Base-by-base conservation (phyloP, 2,888 invertebrate species). In the Chorisops tibialis region DNA sequence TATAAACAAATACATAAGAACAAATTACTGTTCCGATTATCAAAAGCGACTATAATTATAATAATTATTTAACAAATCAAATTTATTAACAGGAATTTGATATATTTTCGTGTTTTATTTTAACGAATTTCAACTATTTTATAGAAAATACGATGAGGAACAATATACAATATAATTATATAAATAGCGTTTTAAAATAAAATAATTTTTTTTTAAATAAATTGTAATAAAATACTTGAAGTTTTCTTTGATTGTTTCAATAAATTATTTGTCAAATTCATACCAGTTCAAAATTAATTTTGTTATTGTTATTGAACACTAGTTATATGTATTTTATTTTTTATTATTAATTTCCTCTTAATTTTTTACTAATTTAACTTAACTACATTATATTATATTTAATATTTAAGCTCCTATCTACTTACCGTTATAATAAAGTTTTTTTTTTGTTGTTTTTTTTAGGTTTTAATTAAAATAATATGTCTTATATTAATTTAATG, bases 391-490 rank as follows among this genome's bases (percentile, higher is more conserved):
- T 21, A 60, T 41, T 18, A 18, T 49, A 38, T 39, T 50, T 19
- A 18, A 62, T 48, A 54, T 59, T 39, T 63, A 63, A 63, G 52
- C 51, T 41, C 63, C 63, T 63, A 63, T 37, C 63, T 63, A 63
- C 63, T 63, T 63, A 63, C 63, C 60, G 21, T 56, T 43, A 11
- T 30, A 30, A 30, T 18, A 30, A 14, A 9, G 30, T 5, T 7
- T 30, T 30, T 30, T 30, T 60, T n/a, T 58, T 49, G 35, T 45
- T 59, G 51, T 35, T 11, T 39, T 47, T 59, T 21, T 14, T 59
- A 54, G 39, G 19, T 52, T 30, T 24, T 14, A 45, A 47, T 37
- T 18, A 12, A 54, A 48, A 24, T 24, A n/a, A 52, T 59, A 14
- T 48, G 21, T 59, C 41, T 48, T 19, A 51, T 51, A 45, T 51